Conservation (phyloP, 2,113 vertebrate species). For the Malurus elegans region DNA sequence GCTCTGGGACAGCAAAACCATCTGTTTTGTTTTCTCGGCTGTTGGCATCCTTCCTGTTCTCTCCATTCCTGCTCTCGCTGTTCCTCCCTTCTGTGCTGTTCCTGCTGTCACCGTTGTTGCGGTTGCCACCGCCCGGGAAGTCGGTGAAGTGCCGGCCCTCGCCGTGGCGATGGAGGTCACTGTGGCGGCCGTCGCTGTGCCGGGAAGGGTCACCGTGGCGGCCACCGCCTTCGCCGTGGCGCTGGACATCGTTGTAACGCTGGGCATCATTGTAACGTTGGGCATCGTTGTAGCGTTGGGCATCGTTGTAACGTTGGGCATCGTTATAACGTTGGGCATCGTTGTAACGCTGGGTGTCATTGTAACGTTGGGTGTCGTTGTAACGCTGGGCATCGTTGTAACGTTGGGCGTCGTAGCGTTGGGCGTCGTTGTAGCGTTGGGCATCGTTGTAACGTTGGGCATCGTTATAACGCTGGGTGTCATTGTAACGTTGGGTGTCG, state of each 20-base stretch:
- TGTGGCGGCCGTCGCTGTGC: slow-evolving; percentile 6
- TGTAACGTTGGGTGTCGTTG: neutral
- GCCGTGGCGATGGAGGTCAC: slow-evolving; percentile 27
- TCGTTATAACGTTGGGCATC: neutral
- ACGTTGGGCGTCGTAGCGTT: neutral
- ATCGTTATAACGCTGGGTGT: neutral
- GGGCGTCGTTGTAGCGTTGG: neutral
- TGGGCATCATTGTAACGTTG: slow-evolving; percentile 65
- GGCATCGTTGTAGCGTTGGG: neutral
- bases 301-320: neutral
- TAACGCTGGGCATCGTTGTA: neutral
- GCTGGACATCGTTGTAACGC: slow-evolving; percentile 59
- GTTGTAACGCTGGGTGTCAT: neutral
- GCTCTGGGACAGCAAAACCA: slow-evolving; percentile 91
- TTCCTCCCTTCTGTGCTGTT: slow-evolving; percentile 67
- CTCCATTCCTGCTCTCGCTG: slow-evolving; percentile 66
- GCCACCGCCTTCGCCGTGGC: slow-evolving; percentile 45
- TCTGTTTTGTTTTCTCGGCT: slow-evolving; percentile 79
- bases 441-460: neutral
- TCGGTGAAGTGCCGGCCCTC: slow-evolving; percentile 68
- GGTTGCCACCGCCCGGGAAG: neutral
- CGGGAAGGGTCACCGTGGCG: slow-evolving; percentile 37
- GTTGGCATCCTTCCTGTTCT: slow-evolving; percentile 63
- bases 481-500: neutral
- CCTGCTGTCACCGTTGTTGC: slow-evolving; percentile 46